Evolutionary conservation across 2,888 invertebrate species (phyloP), one percentile per base, ranked within the genome.

Genomic region (Limenitis arthemis): DNA sequence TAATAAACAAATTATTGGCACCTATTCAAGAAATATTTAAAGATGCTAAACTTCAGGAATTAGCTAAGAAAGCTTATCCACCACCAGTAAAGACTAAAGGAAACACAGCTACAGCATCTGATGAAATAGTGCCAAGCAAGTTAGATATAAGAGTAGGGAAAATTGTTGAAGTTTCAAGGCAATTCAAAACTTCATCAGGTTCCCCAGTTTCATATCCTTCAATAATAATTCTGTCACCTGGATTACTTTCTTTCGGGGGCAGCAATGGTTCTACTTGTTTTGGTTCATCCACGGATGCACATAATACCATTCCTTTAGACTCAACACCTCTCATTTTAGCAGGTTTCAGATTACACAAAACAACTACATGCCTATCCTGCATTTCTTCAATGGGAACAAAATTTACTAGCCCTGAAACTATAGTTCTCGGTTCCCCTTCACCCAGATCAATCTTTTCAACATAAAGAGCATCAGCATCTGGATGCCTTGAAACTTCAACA

Each of bases 291-390:
- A 89, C 80, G 41, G 95, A 96, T 11, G 96, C 96, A 86, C 97
- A 97, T 44, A 98, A 86, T 36, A 98, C 94, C 97, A 98, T 97
- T 56, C 96, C 98, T 72, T 93, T 91, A 0, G 97, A 97, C 63
- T 94, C 91, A 31, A 98, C 86, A 46, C 98, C 97, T 60, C 98
- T 89, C 92, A 99, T 95, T 88, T 98, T 99, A 9, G 96, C 97
- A 36, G 99, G 93, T 83, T 99, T 99, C 46, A 99, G 88, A 79
- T 99, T 99, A 65, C 97, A 97, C 46, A 99, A 83, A 4, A 99
- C 95, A 5, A 99, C 93, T 5, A 98, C 98, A 78, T 94, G 86
- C 54, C 96, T 89, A 67, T 96, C 89, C 68, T 93, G 89, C 93
- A 99, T 94, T 79, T 97, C 91, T 69, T 97, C 96, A 48, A 96